These are phyloP conservation scores for Lochmaea crataegi DNA, from an alignment of 2,888 invertebrate genomes.

Conservation along the genomic window DNA sequence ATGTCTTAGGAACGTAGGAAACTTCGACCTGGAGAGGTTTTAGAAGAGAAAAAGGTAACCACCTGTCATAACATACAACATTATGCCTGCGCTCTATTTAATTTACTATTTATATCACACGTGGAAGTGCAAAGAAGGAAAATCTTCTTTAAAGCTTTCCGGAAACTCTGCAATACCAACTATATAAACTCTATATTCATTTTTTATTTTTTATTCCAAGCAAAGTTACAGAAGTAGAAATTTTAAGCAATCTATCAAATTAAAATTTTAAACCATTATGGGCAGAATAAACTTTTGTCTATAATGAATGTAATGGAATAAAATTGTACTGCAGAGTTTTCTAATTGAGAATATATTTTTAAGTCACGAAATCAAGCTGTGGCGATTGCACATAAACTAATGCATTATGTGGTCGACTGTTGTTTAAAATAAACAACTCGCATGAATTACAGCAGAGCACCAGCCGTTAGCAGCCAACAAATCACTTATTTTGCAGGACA, in stretches of 20 bases:
- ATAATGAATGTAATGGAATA: neutral
- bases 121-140: slow-evolving; percentile 51
- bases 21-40: slow-evolving; percentile 93
- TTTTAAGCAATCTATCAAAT: too few species aligned
- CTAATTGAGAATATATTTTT: slow-evolving; percentile 27
- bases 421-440: slow-evolving; percentile 36
- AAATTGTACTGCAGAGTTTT: slow-evolving; percentile 26
- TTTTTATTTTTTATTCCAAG: too few species aligned
- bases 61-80: slow-evolving; percentile 47
- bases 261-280: too few species aligned
- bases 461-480: slow-evolving; percentile 48
- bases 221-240: too few species aligned
- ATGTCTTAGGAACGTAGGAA: slow-evolving; percentile 83
- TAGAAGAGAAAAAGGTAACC: slow-evolving; percentile 94
- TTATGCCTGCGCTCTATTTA: slow-evolving; percentile 53
- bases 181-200: neutral
- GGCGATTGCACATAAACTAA: slow-evolving; percentile 42
- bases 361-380: slow-evolving; percentile 35
- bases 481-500: slow-evolving; percentile 38
- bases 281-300: neutral
- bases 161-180: slow-evolving; percentile 37
- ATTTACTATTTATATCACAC: slow-evolving; percentile 53
- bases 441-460: slow-evolving; percentile 46
- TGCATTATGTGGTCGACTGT: slow-evolving; percentile 39
- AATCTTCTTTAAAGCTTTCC: slow-evolving; percentile 42